Percentiles rank a stretch among this genome's conserved stretches.
These are phyloP conservation scores for Epinephelus moara DNA, from an alignment of 2,113 vertebrate genomes.

Conservation along the genomic window DNA sequence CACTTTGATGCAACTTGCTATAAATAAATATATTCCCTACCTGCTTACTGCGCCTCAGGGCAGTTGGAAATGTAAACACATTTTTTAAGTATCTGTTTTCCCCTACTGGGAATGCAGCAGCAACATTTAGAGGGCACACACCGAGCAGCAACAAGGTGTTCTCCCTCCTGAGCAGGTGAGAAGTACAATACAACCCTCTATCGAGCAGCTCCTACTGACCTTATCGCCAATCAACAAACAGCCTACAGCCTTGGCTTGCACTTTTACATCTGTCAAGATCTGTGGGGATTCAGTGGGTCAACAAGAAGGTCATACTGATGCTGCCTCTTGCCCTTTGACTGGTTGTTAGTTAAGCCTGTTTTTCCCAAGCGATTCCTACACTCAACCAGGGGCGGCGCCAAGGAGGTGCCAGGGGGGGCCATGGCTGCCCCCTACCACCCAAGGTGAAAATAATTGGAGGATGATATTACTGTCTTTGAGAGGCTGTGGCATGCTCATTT, in stretches of 20 bases:
- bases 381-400: too few relatives aligned
- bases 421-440: too few relatives aligned
- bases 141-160: slow-evolving; percentile 17
- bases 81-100: neutral
- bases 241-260: slow-evolving; percentile 25
- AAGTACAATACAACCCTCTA: slow-evolving; percentile 5
- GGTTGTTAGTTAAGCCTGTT: neutral
- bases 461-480: too few relatives aligned
- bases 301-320: slow-evolving; percentile 41
- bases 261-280: slow-evolving; percentile 52
- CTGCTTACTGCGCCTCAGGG: neutral
- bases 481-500: too few relatives aligned
- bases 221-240: slow-evolving; percentile 40
- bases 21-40: slow-evolving; percentile 14
- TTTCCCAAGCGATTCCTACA: neutral
- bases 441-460: too few relatives aligned
- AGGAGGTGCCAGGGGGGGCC: too few relatives aligned
- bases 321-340: slow-evolving; percentile 25
- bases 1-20: slow-evolving; percentile 16
- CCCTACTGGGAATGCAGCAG: neutral
- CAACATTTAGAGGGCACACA: slow-evolving; percentile 14
- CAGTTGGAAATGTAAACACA: neutral
- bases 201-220: slow-evolving; percentile 42
- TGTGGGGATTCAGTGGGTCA: slow-evolving; percentile 42
- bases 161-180: slow-evolving; percentile 22